These are phyloP conservation scores for Napeogenes inachia DNA, from an alignment of 2,888 invertebrate species.

Conservation along the genomic window DNA sequence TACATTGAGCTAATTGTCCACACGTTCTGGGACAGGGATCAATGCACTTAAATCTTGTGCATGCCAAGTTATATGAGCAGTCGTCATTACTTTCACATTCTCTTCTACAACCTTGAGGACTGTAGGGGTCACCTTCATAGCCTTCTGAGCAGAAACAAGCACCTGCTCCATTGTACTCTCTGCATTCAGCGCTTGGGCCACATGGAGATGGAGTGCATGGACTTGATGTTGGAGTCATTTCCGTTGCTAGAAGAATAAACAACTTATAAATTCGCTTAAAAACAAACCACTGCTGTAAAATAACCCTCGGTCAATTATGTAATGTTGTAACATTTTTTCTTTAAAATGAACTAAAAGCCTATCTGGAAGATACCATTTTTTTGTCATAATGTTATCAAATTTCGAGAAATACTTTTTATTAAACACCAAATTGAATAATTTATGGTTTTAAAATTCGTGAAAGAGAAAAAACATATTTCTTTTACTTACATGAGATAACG, in stretches of 20 bases:
- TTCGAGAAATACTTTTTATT: too few relatives aligned
- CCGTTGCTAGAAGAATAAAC: constrained; percentile 49
- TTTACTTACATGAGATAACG: constrained; percentile 60
- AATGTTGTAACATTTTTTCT: constrained; percentile 2
- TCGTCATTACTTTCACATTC: constrained; percentile 90
- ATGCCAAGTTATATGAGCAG: constrained; percentile 84
- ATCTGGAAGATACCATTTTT: too few relatives aligned
- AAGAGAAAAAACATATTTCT: constrained; percentile 3
- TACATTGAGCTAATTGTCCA: constrained; percentile 87
- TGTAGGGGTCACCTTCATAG: constrained; percentile 90
- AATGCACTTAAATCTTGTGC: constrained; percentile 88
- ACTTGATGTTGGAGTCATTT: constrained; percentile 80
- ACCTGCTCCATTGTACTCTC: constrained; percentile 89
- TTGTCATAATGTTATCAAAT: too few relatives aligned
- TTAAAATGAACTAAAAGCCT: too few relatives aligned
- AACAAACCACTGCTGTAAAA: constrained; percentile 1
- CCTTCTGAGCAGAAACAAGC: constrained; percentile 89
- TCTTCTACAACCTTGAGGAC: constrained; percentile 81
- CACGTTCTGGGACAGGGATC: constrained; percentile 92
- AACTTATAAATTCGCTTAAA: constrained; percentile 1
- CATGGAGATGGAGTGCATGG: constrained; percentile 91
- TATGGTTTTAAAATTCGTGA: too few relatives aligned
- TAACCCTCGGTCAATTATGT: background rate
- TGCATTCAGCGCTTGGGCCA: constrained; percentile 89
- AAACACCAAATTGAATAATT: too few relatives aligned